Conservation (phyloP, 2,888 invertebrate species). For the Erpobdella octoculata region DNA sequence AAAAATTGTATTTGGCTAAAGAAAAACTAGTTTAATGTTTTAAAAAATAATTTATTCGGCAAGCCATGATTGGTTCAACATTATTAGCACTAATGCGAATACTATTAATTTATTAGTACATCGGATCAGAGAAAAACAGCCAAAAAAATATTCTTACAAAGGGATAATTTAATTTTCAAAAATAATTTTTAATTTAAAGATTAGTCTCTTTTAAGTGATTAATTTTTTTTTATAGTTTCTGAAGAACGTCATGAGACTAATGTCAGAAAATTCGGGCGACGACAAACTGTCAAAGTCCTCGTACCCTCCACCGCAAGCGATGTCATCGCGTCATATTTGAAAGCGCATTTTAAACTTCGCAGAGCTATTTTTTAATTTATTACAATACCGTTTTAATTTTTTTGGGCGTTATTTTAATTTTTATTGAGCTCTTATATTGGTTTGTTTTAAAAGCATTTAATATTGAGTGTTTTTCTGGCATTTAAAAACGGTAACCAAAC, state of each 20-base stretch:
- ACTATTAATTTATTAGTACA: neutral
- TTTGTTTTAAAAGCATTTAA: no score
- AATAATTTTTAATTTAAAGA: neutral
- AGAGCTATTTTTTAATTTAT: no score
- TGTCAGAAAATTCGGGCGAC: neutral
- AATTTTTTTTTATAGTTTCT: neutral
- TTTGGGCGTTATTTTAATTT: no score
- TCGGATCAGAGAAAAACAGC: neutral
- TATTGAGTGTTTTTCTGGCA: no score
- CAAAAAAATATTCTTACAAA: neutral
- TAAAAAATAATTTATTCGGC: neutral
- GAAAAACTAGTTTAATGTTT: neutral
- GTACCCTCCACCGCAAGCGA: no score
- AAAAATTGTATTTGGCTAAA: no score
- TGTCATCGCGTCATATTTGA: no score
- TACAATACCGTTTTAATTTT: no score
- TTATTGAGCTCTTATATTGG: no score
- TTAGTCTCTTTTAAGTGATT: neutral
- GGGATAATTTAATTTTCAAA: neutral
- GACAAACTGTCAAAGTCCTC: neutral
- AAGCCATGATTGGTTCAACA: neutral
- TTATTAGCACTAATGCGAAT: neutral
- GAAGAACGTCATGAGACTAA: neutral
- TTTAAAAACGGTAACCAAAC: no score
- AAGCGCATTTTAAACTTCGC: no score